These are phyloP conservation scores for Leptothorax acervorum DNA, from an alignment of 2,888 invertebrate species.

Conservation along the genomic window DNA sequence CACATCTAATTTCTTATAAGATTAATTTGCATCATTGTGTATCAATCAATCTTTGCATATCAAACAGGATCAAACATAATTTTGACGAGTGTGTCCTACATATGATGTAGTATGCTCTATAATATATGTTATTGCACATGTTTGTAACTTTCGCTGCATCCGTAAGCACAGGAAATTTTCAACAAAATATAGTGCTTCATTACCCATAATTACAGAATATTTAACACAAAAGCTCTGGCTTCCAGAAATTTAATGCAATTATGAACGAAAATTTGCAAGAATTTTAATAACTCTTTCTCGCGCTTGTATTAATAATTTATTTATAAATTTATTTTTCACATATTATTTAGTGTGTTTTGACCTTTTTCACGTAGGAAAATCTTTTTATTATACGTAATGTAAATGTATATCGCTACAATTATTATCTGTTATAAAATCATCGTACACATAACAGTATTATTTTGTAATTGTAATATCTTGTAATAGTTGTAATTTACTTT, in stretches of 20 bases:
- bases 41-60: background rate
- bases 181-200: slow-evolving; percentile 2
- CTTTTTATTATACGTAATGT: background rate
- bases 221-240: background rate
- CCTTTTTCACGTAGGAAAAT: background rate
- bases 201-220: slow-evolving; percentile 16
- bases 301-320: background rate
- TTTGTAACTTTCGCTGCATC: slow-evolving; percentile 10
- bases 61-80: background rate
- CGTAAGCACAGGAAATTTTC: slow-evolving; percentile 10
- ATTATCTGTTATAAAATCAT: background rate
- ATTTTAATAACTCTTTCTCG: background rate
- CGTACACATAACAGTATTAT: background rate
- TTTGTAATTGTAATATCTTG: background rate
- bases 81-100: background rate
- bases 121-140: background rate
- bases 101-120: background rate
- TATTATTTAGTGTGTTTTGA: background rate
- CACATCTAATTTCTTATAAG: background rate
- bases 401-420: background rate
- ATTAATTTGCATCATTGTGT: background rate
- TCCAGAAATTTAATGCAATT: slow-evolving; percentile 8
- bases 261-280: slow-evolving; percentile 9
- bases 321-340: slow-evolving; percentile 1
- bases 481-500: background rate